phyloP scores from a whole-genome alignment of 2,888 invertebrate genomes.

The Cerastis leucographa region DNA sequence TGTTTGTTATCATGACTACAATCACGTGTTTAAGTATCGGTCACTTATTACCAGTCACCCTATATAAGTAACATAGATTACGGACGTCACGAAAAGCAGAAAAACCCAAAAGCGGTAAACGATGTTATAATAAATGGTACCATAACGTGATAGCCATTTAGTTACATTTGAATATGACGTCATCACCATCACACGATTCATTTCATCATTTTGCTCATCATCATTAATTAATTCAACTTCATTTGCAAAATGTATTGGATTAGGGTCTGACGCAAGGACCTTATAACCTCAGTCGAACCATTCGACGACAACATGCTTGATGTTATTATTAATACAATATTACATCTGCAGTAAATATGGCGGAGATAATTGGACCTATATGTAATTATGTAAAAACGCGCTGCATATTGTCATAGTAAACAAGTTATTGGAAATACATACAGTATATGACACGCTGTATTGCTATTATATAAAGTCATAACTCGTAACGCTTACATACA shows the following conservation, averaged over 20 bases:
- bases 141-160: background rate
- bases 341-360: constrained; percentile 9
- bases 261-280: background rate
- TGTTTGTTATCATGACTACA: too few relatives aligned
- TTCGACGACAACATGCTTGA: background rate
- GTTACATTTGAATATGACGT: background rate
- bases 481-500: constrained; percentile 4
- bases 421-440: constrained; percentile 23
- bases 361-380: constrained; percentile 21
- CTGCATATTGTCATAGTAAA: constrained; percentile 1
- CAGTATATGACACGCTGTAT: background rate
- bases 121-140: background rate
- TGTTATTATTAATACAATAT: constrained; percentile 14
- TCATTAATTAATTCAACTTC: background rate
- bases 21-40: too few relatives aligned
- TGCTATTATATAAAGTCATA: constrained; percentile 2
- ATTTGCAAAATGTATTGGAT: background rate
- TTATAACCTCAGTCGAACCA: too few relatives aligned
- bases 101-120: background rate
- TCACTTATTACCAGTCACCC: too few relatives aligned
- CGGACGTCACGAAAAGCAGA: background rate
- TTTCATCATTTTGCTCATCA: background rate
- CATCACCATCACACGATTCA: background rate
- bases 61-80: background rate
- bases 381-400: constrained; percentile 14